phyloP scores from a whole-genome alignment of 2,888 invertebrate genomes.

The Ormia ochracea region DNA sequence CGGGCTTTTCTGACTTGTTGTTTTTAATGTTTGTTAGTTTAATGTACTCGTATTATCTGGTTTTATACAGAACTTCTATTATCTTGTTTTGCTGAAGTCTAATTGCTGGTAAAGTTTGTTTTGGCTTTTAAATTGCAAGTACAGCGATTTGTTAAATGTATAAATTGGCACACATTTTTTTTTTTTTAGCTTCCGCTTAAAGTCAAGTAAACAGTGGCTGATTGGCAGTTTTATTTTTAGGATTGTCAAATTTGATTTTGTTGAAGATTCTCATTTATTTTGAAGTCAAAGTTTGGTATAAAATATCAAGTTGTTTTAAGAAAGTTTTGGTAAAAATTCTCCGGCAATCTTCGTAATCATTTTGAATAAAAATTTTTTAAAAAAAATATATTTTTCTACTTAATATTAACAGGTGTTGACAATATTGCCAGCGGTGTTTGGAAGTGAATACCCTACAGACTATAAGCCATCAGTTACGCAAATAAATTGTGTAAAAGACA shows the following conservation, averaged over 20 bases:
- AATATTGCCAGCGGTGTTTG: too few relatives aligned
- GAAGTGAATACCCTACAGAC: too few relatives aligned
- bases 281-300: too few relatives aligned
- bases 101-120: constrained; percentile 25
- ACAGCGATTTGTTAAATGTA: constrained; percentile 33
- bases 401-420: too few relatives aligned
- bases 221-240: neutral
- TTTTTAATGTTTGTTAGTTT: neutral
- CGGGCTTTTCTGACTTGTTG: constrained; percentile 5
- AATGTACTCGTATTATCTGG: constrained; percentile 14
- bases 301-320: too few relatives aligned
- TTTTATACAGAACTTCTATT: constrained; percentile 9
- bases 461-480: too few relatives aligned
- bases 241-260: neutral
- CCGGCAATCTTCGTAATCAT: too few relatives aligned
- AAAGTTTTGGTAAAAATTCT: too few relatives aligned
- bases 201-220: neutral
- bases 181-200: constrained; percentile 43
- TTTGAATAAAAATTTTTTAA: too few relatives aligned
- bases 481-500: too few relatives aligned
- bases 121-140: constrained; percentile 20
- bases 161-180: constrained; percentile 24
- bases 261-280: too few relatives aligned
- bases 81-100: constrained; percentile 13
- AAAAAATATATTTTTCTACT: too few relatives aligned